A percentile compares a stretch with the other conserved stretches of the same genome.
These are phyloP conservation scores for Mirounga angustirostris DNA, from an alignment of 2,113 vertebrate genomes.

Conservation along the genomic window DNA sequence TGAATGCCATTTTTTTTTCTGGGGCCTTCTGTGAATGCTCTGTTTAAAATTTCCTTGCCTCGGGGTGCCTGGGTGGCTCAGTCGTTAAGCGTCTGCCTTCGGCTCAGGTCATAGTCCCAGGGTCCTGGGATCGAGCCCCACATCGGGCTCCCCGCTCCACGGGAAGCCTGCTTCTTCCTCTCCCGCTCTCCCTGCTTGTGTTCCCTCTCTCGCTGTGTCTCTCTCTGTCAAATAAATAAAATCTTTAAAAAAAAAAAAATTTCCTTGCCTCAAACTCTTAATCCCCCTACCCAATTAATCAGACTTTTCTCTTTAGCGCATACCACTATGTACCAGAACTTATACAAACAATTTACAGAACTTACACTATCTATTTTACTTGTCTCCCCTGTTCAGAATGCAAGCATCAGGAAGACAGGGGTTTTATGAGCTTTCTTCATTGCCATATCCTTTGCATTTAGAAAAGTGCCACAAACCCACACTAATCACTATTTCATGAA, in stretches of 20 bases:
- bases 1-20: not conserved
- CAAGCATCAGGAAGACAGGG: not conserved
- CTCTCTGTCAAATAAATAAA: too few species aligned
- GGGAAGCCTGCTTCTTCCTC: too few species aligned
- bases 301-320: not conserved
- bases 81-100: too few species aligned
- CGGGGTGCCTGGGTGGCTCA: too few species aligned
- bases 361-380: not conserved
- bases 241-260: not conserved
- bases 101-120: too few species aligned
- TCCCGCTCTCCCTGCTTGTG: too few species aligned
- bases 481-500: not conserved
- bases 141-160: too few species aligned
- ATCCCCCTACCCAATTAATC: rapidly evolving
- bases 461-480: not conserved
- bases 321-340: not conserved
- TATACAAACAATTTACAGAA: not conserved
- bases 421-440: not conserved
- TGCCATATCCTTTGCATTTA: not conserved
- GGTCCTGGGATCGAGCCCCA: too few species aligned
- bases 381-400: not conserved
- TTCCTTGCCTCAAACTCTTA: not conserved
- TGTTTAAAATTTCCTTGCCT: not conserved
- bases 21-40: not conserved
- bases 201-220: too few species aligned